phyloP scores from a whole-genome alignment of 2,888 invertebrate species.

The Dryocosmus kuriphilus region DNA sequence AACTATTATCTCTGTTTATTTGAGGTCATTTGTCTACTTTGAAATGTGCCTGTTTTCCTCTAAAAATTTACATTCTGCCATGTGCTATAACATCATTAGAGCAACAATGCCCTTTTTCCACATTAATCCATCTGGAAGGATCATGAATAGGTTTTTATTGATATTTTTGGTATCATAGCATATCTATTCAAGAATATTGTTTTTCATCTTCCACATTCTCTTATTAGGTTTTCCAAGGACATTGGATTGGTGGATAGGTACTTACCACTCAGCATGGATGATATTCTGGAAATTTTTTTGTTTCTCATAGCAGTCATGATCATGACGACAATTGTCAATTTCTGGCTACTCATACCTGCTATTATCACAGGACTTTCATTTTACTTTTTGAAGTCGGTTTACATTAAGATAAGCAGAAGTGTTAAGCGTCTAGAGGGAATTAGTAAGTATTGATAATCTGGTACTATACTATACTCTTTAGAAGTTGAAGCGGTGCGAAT shows the following conservation, averaged over 20 bases:
- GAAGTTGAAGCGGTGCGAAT: no score
- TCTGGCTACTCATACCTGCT: slow-evolving; percentile 85
- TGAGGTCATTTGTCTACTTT: slow-evolving; percentile 79
- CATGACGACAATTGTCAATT: slow-evolving; percentile 87
- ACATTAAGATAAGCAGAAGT: slow-evolving; percentile 88
- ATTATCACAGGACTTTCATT: slow-evolving; percentile 84
- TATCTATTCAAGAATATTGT: neutral
- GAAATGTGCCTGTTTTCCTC: slow-evolving; percentile 88
- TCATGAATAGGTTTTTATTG: slow-evolving; percentile 83
- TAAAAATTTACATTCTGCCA: slow-evolving; percentile 86
- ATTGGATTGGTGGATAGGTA: slow-evolving; percentile 86
- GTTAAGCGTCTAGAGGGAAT: slow-evolving; percentile 89
- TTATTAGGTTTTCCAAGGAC: slow-evolving; percentile 90
- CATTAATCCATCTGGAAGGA: slow-evolving; percentile 88
- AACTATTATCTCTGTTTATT: slow-evolving; percentile 74
- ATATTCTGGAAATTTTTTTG: slow-evolving; percentile 84
- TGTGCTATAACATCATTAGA: slow-evolving; percentile 90
- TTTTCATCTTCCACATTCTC: no score
- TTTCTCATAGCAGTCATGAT: slow-evolving; percentile 71
- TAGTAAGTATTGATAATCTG: slow-evolving; percentile 80
- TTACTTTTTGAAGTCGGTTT: slow-evolving; percentile 86
- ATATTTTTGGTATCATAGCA: neutral
- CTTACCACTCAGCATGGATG: slow-evolving; percentile 81
- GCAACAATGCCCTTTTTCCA: slow-evolving; percentile 93
- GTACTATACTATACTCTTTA: no score